These are phyloP conservation scores for Diarsia rubi DNA, from an alignment of 2,888 invertebrate species.

Conservation along the genomic window DNA sequence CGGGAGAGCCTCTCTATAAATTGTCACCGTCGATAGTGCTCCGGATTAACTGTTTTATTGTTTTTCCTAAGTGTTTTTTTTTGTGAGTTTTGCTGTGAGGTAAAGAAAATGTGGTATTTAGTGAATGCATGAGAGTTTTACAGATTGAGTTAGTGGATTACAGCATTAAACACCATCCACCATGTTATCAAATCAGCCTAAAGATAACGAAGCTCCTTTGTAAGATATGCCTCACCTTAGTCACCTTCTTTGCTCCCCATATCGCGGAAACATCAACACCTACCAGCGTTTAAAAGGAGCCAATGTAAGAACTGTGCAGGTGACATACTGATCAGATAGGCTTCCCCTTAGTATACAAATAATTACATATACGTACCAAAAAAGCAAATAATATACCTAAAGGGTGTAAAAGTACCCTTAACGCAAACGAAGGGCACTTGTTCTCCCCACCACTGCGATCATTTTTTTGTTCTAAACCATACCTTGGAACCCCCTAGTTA, in stretches of 20 bases:
- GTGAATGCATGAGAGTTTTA: not conserved
- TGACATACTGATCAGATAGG: no score
- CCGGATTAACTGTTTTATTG: slow-evolving; percentile 73
- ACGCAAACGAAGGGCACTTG: no score
- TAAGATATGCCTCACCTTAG: not conserved
- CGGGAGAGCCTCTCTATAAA: slow-evolving; percentile 76
- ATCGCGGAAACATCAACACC: not conserved
- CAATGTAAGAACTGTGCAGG: not conserved
- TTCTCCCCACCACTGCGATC: no score
- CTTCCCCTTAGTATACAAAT: no score
- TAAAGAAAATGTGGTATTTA: not conserved
- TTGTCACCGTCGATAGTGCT: slow-evolving; percentile 79
- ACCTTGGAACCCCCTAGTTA: no score
- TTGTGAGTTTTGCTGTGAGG: slow-evolving; percentile 15
- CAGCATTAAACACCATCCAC: no score
- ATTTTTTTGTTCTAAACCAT: no score
- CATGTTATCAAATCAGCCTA: not conserved
- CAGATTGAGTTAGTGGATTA: not conserved
- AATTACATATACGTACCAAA: no score
- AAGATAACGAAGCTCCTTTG: not conserved
- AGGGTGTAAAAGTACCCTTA: no score
- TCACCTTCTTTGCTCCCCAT: no score
- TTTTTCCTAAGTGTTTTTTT: slow-evolving; percentile 62
- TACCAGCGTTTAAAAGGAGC: not conserved
- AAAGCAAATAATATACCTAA: no score